Percentiles rank a stretch among this genome's conserved stretches.
Conservation (phyloP, 2,797 vertebrate genomes). For the Harpagifer antarcticus region DNA sequence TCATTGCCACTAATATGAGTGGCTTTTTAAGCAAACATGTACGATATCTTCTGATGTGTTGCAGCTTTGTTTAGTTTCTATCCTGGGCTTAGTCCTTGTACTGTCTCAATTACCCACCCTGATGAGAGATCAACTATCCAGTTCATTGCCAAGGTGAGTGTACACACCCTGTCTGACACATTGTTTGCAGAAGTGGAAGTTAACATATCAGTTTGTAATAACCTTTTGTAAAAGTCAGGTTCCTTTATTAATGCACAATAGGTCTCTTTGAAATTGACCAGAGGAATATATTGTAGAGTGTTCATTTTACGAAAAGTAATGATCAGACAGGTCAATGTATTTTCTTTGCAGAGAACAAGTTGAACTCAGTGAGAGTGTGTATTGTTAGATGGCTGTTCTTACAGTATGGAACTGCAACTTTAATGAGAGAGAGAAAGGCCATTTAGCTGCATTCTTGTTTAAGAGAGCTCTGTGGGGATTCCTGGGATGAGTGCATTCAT, state of each 20-base stretch:
- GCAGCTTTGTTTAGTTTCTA: constrained; percentile 91
- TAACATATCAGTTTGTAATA: not conserved
- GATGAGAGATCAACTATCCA: constrained; percentile 92
- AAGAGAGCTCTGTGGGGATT: constrained; percentile 47
- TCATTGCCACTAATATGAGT: not conserved
- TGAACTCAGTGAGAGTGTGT: constrained; percentile 3
- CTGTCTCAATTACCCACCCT: constrained; percentile 89
- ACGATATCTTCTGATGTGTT: constrained; percentile 37
- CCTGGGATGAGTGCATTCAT: constrained; percentile 50
- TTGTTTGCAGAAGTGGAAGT: not conserved
- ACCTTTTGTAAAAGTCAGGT: not conserved
- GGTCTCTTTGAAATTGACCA: constrained; percentile 1
- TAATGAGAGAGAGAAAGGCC: constrained; percentile 16
- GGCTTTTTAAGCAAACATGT: constrained; percentile 12
- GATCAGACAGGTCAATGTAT: not conserved
- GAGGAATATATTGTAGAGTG: not conserved
- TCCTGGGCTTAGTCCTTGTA: constrained; percentile 93
- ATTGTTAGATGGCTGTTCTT: not conserved
- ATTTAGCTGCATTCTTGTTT: constrained; percentile 38
- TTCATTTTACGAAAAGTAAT: not conserved
- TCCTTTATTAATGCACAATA: not conserved
- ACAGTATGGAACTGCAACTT: not conserved
- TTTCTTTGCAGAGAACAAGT: constrained; percentile 24
- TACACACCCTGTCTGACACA: not conserved
- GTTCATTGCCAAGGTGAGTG: constrained; percentile 92